These are phyloP conservation scores for Hexactinellida sp. DNA, from an alignment of 37 sponge, comb jelly and placozoan species.

Conservation along the genomic window DNA sequence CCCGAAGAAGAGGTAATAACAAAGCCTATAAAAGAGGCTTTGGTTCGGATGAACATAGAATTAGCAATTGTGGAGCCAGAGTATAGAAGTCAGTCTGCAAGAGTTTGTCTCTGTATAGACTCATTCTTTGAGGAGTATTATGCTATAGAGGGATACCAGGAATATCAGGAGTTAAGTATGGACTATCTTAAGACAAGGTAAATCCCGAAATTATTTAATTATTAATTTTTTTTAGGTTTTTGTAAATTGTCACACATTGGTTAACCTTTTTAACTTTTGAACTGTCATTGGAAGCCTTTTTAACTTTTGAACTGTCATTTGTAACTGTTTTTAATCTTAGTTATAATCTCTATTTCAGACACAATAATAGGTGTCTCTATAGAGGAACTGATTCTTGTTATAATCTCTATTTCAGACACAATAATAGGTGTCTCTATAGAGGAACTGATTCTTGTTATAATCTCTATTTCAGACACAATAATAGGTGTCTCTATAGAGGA, in stretches of 20 bases:
- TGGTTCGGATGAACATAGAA: not conserved
- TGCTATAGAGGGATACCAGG: not conserved
- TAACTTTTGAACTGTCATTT: too few species aligned
- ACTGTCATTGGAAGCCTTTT: too few species aligned
- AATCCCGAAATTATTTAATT: not conserved
- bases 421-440: too few species aligned
- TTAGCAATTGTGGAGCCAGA: not conserved
- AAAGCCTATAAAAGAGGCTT: not conserved
- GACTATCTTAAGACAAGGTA: not conserved
- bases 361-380: too few species aligned
- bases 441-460: too few species aligned
- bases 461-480: too few species aligned
- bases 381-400: too few species aligned
- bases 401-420: too few species aligned
- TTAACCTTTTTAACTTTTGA: not conserved
- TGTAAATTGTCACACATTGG: not conserved
- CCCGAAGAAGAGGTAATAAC: not conserved
- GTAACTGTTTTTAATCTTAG: too few species aligned
- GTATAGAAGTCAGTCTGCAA: conserved; percentile 1
- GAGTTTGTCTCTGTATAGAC: not conserved
- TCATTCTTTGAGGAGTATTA: not conserved
- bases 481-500: too few species aligned
- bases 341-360: too few species aligned
- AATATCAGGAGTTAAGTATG: not conserved
- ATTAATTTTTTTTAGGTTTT: not conserved